Conservation (phyloP, 2,888 invertebrate genomes). For the Sialis fuliginosa region DNA sequence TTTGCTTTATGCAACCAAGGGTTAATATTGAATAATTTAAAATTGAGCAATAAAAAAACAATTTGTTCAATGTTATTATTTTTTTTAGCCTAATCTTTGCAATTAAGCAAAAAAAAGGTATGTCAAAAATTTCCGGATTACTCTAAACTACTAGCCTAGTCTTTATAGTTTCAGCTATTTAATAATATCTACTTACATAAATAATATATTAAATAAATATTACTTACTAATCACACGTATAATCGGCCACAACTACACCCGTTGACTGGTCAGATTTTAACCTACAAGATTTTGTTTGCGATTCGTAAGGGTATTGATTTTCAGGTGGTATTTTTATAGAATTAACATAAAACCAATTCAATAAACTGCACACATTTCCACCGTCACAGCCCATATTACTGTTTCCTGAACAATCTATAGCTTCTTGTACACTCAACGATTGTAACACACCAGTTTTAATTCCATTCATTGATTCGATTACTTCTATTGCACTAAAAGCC, state of each 20-base stretch:
- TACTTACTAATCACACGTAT: constrained; percentile 51
- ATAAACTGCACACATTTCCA: constrained; percentile 61
- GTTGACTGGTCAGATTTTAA: constrained; percentile 23
- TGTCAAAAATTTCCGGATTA: too few relatives aligned
- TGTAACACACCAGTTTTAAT: constrained; percentile 40
- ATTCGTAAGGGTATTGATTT: constrained; percentile 41
- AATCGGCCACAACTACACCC: constrained; percentile 32
- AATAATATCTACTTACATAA: too few relatives aligned
- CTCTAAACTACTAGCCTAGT: too few relatives aligned
- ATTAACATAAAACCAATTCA: constrained; percentile 48
- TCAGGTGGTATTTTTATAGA: constrained; percentile 37
- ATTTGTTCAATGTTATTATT: constrained; percentile 3
- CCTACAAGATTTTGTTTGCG: constrained; percentile 29
- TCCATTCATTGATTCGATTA: constrained; percentile 60
- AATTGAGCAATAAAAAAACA: constrained; percentile 10
- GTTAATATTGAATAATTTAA: too few relatives aligned
- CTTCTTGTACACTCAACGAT: constrained; percentile 57
- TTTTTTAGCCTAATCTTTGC: too few relatives aligned
- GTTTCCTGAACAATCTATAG: constrained; percentile 61
- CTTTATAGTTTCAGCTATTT: too few relatives aligned
- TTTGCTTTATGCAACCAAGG: too few relatives aligned
- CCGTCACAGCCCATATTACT: constrained; percentile 61
- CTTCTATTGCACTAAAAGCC: constrained; percentile 65
- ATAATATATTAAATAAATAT: constrained; percentile 1
- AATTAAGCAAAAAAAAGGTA: too few relatives aligned